Evolutionary conservation across 2,113 vertebrate species (phyloP).

Genomic region (Rhodinocichla rosea): DNA sequence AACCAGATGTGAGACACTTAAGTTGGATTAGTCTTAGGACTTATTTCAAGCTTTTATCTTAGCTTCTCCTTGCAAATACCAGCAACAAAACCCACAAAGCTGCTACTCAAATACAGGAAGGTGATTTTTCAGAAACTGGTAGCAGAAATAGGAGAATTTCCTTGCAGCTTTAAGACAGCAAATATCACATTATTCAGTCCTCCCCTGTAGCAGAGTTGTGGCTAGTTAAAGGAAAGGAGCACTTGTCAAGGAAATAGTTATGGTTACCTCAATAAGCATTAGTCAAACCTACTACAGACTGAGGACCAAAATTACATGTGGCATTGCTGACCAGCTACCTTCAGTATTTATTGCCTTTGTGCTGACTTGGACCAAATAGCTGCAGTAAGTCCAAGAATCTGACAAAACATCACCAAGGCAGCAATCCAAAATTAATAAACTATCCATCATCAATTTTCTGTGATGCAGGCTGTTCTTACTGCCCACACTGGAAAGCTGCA

Average conservation of each 20-base stretch:
- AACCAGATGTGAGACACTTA: not conserved
- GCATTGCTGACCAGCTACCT: not conserved
- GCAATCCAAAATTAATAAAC: not conserved
- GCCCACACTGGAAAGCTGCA: not conserved
- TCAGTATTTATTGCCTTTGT: not conserved
- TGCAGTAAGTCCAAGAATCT: not conserved
- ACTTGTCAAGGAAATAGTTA: not conserved
- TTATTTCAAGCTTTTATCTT: not conserved
- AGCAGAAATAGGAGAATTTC: not conserved
- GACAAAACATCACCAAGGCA: not conserved
- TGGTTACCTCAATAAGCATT: not conserved
- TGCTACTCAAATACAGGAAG: not conserved
- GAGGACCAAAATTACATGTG: not conserved
- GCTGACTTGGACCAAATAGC: not conserved
- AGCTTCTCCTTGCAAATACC: not conserved
- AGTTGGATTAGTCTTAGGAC: not conserved
- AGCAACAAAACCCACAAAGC: not conserved
- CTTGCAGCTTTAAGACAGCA: not conserved
- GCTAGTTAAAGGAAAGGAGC: not conserved
- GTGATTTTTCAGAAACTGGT: not conserved
- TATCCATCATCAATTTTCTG: not conserved
- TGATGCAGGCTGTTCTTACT: not conserved
- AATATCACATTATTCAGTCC: not conserved
- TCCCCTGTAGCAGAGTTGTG: not conserved
- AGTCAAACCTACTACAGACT: not conserved